Percentiles rank a stretch among this genome's conserved stretches.
Conservation (phyloP, 2,113 vertebrate species). For the Ochotona princeps region DNA sequence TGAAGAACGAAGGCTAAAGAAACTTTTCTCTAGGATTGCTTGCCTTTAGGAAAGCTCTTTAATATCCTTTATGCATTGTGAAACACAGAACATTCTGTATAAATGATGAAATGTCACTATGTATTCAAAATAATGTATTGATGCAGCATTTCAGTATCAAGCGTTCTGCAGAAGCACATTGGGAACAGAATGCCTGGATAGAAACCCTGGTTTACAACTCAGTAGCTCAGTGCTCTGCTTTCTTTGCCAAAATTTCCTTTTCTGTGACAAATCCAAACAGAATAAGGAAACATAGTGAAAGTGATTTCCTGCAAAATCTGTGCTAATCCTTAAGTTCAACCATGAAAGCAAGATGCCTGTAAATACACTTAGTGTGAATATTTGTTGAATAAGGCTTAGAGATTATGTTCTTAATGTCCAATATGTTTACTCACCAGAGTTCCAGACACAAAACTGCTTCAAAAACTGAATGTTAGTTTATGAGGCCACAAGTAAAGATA, state of each 20-base stretch:
- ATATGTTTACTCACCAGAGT: neutral
- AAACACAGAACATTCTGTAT: neutral
- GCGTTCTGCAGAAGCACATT: fast-evolving
- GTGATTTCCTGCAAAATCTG: neutral
- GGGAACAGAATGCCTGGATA: neutral
- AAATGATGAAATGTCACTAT: neutral
- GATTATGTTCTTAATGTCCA: neutral
- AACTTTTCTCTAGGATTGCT: neutral
- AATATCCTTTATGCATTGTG: neutral
- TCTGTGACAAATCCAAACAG: neutral
- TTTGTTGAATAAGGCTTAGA: neutral
- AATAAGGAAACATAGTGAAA: neutral
- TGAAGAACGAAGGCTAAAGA: neutral
- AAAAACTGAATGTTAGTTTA: neutral
- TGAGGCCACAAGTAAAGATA: neutral
- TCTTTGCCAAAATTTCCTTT: neutral
- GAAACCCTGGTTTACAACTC: neutral
- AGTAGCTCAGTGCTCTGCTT: neutral
- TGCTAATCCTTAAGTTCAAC: neutral
- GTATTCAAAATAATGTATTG: neutral
- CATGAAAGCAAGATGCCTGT: neutral
- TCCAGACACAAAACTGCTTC: neutral
- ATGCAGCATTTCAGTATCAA: neutral
- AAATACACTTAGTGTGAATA: fast-evolving
- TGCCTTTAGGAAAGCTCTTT: neutral